Base-by-base conservation (phyloP, 1,140 invertebrate species). In the Danaus melanippus region DNA sequence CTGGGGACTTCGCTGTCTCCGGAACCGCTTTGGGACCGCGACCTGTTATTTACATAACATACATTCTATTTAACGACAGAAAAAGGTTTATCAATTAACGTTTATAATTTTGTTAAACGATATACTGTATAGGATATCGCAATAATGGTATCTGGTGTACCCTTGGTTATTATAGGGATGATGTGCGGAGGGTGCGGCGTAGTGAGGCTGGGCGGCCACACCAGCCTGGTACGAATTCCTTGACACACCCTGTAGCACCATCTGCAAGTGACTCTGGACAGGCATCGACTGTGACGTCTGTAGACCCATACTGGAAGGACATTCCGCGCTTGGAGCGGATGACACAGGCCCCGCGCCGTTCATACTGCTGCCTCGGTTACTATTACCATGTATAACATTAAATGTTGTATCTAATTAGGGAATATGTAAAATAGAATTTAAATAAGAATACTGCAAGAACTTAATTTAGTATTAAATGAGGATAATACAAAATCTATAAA, bases 1-100 rank as follows among this genome's bases (percentile, higher is more conserved):
- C 89, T 89, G 50, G 78, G 78, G 42, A 79, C 73, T 46, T 85
- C 82, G 50, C 66, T 65, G 54, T 81, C 83, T 0, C 73, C 71
- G 32, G 50, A 7, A 32, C 41, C 47, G 1, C 51, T 42, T n/a
- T 50, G 46, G 9, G 42, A 32, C 21, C 21, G 21, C 21, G 21
- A 32, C 21, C 21, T 32, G 21, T 32, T 32, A 32, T 32, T 3
- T 32, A 32, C 21, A 32, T 32, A 5, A 32, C 7, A 32, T 32
- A 32, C 7, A 32, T 32, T 32, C 21, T 32, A 32, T 0, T 32
- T 32, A 32, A 32, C 4, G 21, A 32, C 21, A 7, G 21, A 32
- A 32, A 0, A 32, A 32, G 15, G 21, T 32, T 32, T 7, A 3
- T 32, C 2, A 32, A 32, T 32, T 32, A 2, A 32, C 2, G 21